Conservation (phyloP, 2,113 vertebrate species). For the Genyomyrus donnyi region DNA sequence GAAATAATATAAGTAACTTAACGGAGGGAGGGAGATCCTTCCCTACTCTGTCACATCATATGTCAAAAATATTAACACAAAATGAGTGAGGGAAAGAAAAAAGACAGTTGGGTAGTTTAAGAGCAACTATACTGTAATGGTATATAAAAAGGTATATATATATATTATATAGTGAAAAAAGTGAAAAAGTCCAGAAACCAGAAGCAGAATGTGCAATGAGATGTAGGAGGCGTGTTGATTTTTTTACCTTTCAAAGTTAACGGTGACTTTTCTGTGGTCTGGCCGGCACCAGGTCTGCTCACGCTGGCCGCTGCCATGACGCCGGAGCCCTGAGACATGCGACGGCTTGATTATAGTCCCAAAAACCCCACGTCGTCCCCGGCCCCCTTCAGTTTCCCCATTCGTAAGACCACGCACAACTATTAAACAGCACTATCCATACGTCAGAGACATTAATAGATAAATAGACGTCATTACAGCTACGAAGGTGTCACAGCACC, state of each 20-base stretch:
- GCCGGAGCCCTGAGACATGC: constrained; percentile 68
- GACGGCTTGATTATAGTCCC: constrained; percentile 30
- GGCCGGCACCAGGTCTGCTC: constrained; percentile 67
- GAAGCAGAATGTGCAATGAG: not conserved
- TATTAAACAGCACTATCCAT: not conserved
- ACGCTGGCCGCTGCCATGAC: constrained; percentile 84
- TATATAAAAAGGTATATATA: too few species aligned
- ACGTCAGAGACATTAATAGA: not conserved
- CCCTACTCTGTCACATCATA: not conserved
- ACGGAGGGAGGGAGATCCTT: not conserved
- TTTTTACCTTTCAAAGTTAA: constrained; percentile 82
- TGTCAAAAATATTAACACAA: not conserved
- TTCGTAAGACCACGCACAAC: not conserved
- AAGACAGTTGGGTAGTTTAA: not conserved
- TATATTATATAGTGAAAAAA: too few species aligned
- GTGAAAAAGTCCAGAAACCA: not conserved
- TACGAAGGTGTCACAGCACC: not conserved
- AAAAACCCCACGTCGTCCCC: constrained; percentile 11
- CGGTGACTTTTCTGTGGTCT: constrained; percentile 73
- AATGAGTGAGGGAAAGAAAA: not conserved
- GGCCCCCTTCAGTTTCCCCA: not conserved
- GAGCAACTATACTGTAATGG: too few species aligned
- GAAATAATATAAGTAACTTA: not conserved
- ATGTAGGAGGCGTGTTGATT: constrained; percentile 19
- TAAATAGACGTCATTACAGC: not conserved